Evolutionary conservation across 2,797 vertebrate genomes (phyloP).

Genomic region (Tragelaphus eurycerus): DNA sequence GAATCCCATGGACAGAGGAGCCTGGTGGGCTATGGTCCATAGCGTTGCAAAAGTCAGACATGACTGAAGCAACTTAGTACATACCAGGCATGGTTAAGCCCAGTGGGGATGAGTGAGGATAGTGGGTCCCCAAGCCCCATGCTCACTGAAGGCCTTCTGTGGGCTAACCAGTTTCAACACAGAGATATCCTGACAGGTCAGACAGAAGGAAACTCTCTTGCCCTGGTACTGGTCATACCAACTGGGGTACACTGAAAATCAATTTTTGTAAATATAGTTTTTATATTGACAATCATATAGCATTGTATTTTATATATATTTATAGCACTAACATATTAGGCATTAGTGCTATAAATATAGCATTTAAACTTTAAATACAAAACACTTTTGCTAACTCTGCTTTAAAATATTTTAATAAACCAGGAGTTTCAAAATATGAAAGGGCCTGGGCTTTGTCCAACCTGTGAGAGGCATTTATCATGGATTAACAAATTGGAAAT

Average conservation of each 20-base stretch:
- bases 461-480: constrained; percentile 52
- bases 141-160: not conserved
- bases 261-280: not conserved
- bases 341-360: not conserved
- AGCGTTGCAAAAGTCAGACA: not conserved
- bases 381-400: not conserved
- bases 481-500: constrained; percentile 64
- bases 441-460: constrained; percentile 24
- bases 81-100: not conserved
- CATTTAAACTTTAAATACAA: constrained; percentile 8
- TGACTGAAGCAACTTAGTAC: not conserved
- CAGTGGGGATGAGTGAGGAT: not conserved
- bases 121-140: not conserved
- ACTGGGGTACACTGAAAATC: not conserved
- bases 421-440: constrained; percentile 33
- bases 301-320: not conserved
- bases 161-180: not conserved
- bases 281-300: not conserved
- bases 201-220: not conserved
- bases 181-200: not conserved
- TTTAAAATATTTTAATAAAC: constrained; percentile 59
- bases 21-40: not conserved
- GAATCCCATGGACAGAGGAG: not conserved
- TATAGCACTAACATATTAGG: not conserved
- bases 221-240: not conserved